These are phyloP conservation scores for Drosophila triauraria DNA, from an alignment of 1,140 invertebrate species.

Conservation along the genomic window DNA sequence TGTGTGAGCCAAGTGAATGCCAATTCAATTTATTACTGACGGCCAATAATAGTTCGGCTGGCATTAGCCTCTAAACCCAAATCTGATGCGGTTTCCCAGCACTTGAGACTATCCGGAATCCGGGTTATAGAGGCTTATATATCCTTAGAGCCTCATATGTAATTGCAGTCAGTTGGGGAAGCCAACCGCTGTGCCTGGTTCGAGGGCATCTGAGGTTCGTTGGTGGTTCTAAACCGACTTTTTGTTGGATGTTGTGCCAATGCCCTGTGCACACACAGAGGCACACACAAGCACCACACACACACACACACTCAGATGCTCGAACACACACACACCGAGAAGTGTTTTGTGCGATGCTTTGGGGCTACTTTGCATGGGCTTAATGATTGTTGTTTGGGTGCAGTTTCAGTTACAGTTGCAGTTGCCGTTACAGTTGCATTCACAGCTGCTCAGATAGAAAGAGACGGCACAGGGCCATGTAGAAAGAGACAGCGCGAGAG, in stretches of 20 bases:
- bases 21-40: not conserved
- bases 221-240: not conserved
- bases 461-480: not conserved
- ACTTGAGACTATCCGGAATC: slow-evolving; percentile 8
- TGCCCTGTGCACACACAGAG: slow-evolving; percentile 28
- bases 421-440: slow-evolving; percentile 37
- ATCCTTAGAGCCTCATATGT: not conserved
- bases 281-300: slow-evolving; percentile 5
- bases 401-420: slow-evolving; percentile 66
- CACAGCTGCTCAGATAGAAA: slow-evolving; percentile 41
- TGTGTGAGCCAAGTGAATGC: not conserved
- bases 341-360: slow-evolving; percentile 49
- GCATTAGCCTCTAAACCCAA: not conserved
- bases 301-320: slow-evolving; percentile 3
- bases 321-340: slow-evolving; percentile 4
- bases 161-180: not conserved
- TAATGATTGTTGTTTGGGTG: slow-evolving; percentile 76
- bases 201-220: slow-evolving; percentile 34
- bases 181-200: not conserved
- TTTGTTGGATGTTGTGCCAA: slow-evolving; percentile 29
- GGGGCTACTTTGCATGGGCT: slow-evolving; percentile 71
- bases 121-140: not conserved
- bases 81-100: slow-evolving; percentile 8
- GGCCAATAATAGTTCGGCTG: not conserved
- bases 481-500: slow-evolving; percentile 5